Conservation (phyloP, 2,888 invertebrate species). For the Athalia rosae region DNA sequence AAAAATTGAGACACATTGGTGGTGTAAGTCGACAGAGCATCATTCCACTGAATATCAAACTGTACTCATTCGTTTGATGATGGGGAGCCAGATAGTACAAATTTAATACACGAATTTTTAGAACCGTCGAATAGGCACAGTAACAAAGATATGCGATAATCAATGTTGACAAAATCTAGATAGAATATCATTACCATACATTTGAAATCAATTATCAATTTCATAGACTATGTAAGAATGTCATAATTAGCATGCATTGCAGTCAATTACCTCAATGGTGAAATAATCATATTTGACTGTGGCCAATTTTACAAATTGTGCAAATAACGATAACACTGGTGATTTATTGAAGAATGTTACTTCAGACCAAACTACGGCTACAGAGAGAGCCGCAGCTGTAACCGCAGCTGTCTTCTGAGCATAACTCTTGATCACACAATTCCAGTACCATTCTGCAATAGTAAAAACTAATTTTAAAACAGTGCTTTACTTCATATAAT, state of each 20-base stretch:
- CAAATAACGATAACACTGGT: slow-evolving; percentile 97
- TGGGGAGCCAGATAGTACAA: slow-evolving; percentile 97
- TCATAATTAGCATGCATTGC: slow-evolving; percentile 2
- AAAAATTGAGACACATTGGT: slow-evolving; percentile 98
- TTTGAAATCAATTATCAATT: too few relatives aligned
- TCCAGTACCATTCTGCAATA: slow-evolving; percentile 96
- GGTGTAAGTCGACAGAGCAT: slow-evolving; percentile 97
- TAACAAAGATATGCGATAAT: slow-evolving; percentile 96
- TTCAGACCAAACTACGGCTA: slow-evolving; percentile 99
- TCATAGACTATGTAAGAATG: too few relatives aligned
- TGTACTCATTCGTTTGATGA: slow-evolving; percentile 99
- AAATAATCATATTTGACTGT: slow-evolving; percentile 91
- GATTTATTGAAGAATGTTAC: slow-evolving; percentile 96
- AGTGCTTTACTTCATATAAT: slow-evolving; percentile 29
- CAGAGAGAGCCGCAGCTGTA: slow-evolving; percentile 85
- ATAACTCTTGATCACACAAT: slow-evolving; percentile 87
- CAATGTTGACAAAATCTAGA: slow-evolving; percentile 90
- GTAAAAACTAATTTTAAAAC: slow-evolving; percentile 35
- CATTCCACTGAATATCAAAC: slow-evolving; percentile 99
- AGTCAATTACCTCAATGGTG: slow-evolving; percentile 86
- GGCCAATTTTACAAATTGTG: slow-evolving; percentile 91
- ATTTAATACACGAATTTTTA: slow-evolving; percentile 96
- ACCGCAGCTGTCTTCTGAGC: slow-evolving; percentile 84
- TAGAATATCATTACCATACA: slow-evolving; percentile 23
- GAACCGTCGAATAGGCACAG: slow-evolving; percentile 98